Percentiles rank a stretch among this genome's conserved stretches.
Conservation (phyloP, 2,113 vertebrate species). For the Phalacrocorax aristotelis region DNA sequence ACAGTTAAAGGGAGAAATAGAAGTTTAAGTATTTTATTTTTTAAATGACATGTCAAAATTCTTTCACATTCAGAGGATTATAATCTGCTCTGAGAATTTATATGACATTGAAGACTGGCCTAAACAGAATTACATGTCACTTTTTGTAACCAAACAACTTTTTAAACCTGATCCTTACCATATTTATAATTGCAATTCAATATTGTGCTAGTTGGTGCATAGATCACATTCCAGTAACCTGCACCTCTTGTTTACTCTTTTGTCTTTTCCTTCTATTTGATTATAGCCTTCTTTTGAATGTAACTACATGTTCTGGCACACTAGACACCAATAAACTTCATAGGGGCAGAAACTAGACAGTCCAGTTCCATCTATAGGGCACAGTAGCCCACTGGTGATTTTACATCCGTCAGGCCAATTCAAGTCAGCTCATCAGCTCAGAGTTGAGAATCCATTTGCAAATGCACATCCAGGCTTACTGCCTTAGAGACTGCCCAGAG, state of each 20-base stretch:
- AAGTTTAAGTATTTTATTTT: not conserved
- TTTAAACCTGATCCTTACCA: not conserved
- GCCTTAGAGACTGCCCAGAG: not conserved
- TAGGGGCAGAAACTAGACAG: not conserved
- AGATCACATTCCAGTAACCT: rapidly evolving
- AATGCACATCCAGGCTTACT: not conserved
- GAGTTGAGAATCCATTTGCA: not conserved
- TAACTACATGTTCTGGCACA: not conserved
- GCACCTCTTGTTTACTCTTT: not conserved
- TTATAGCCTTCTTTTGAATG: not conserved
- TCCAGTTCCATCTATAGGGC: not conserved
- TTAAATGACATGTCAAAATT: not conserved
- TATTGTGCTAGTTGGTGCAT: not conserved
- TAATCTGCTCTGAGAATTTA: not conserved
- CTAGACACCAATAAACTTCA: not conserved
- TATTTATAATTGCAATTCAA: not conserved
- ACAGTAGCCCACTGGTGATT: not conserved
- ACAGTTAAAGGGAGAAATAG: not conserved
- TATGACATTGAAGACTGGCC: not conserved
- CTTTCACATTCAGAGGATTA: not conserved
- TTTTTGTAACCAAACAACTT: not conserved
- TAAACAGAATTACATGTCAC: not conserved
- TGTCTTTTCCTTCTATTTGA: not conserved
- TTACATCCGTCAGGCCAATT: not conserved
- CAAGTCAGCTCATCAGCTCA: not conserved